Evolutionary conservation across 2,888 invertebrate genomes (phyloP), one percentile per base, ranked within the genome.

Genomic region (Ennomos quercinarius): DNA sequence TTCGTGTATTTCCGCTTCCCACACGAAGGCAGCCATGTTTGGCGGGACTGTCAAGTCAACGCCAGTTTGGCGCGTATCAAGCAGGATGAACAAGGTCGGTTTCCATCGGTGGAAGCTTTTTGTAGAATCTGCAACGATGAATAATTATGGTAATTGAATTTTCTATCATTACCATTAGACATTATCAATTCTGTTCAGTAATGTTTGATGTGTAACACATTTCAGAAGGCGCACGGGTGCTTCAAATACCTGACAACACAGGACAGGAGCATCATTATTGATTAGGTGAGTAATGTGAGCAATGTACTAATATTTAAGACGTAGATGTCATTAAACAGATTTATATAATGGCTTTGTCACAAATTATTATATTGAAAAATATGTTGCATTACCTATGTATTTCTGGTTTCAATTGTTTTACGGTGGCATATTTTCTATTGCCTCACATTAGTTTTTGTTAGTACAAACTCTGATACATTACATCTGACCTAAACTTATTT

Each of bases 1-100:
- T 85, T 92, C 91, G 92, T 89, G 86, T 86, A 82, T 91, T 91
- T 91, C 91, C 93, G 89, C 89, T 88, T 90, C 87, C 89, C 85
- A 88, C 87, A 87, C 89, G 90, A 86, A 74, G 84, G 86, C 88
- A 77, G 93, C 93, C 93, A 93, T 93, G 86, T 91, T 92, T 91
- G 87, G 88, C 91, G 85, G 91, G 88, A 87, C 89, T 91, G 89
- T 89, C 91, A 91, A 88, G 81, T 87, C 83, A 84, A 87, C 84
- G 89, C 85, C 87, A 91, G 91, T 92, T 92, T 90, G 88, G 91
- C 91, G 90, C 91, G 87, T 84, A 85, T 82, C 78, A 80, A 78
- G 83, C 85, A 80, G 77, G 78, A 79, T 75, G 80, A 81, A 86
- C 85, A 86, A 87, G 89, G 89, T 91, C 84, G 81, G 84, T 83